These are phyloP conservation scores for Morpho helenor DNA, from an alignment of 2,888 invertebrate species.

Conservation along the genomic window DNA sequence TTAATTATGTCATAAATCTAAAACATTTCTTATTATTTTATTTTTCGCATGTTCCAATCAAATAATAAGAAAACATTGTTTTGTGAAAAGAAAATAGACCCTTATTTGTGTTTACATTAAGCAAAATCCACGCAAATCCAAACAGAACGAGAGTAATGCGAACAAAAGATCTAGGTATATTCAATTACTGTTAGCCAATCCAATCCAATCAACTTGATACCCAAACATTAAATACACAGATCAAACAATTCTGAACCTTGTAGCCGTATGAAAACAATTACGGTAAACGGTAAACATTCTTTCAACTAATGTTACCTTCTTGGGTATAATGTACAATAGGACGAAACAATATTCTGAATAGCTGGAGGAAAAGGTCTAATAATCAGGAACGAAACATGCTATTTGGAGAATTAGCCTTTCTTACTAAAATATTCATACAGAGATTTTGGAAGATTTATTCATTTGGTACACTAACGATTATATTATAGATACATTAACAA, in stretches of 20 bases:
- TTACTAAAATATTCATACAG: too few relatives aligned
- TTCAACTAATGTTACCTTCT: slow-evolving; percentile 53
- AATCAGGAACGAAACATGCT: too few relatives aligned
- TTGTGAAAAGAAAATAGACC: neutral
- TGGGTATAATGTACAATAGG: slow-evolving; percentile 55
- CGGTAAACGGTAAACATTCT: slow-evolving; percentile 53
- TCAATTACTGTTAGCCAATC: slow-evolving; percentile 19
- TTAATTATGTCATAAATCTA: too few relatives aligned
- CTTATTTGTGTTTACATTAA: slow-evolving; percentile 1
- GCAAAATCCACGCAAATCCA: slow-evolving; percentile 5
- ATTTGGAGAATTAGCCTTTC: too few relatives aligned
- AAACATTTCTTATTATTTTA: too few relatives aligned
- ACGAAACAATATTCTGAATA: too few relatives aligned
- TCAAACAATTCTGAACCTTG: slow-evolving; percentile 19
- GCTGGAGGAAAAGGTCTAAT: too few relatives aligned
- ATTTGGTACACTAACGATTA: too few relatives aligned
- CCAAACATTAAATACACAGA: slow-evolving; percentile 16
- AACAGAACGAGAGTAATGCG: slow-evolving; percentile 2
- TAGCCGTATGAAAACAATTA: slow-evolving; percentile 44
- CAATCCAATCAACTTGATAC: slow-evolving; percentile 27
- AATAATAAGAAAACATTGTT: neutral
- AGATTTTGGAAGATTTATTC: too few relatives aligned
- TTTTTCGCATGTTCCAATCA: neutral
- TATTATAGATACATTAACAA: too few relatives aligned
- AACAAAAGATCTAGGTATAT: slow-evolving; percentile 11